Evolutionary conservation across 2,113 vertebrate species (phyloP).

Genomic region (Martes martes): DNA sequence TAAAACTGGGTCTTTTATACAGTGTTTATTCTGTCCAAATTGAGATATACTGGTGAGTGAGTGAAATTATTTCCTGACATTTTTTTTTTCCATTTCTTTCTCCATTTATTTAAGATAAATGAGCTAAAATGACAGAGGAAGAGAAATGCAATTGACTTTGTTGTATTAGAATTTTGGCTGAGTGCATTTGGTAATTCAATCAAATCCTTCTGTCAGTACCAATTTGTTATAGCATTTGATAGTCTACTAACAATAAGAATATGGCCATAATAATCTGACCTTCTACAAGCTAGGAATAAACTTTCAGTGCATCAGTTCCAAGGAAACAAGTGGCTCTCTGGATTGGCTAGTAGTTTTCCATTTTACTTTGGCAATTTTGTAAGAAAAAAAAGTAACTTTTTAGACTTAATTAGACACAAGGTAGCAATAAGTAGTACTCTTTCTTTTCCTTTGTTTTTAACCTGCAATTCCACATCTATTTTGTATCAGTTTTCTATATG

Average conservation of each 20-base stretch:
- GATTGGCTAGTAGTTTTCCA: neutral
- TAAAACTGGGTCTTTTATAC: neutral
- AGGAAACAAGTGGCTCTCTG: neutral
- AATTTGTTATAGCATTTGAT: constrained; percentile 42
- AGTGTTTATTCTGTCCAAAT: neutral
- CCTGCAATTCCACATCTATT: neutral
- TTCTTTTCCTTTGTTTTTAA: neutral
- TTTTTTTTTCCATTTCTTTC: neutral
- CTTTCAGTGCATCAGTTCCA: neutral
- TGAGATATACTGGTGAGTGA: neutral
- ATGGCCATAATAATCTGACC: neutral
- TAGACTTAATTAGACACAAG: neutral
- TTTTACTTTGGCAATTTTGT: neutral
- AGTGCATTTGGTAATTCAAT: constrained; percentile 40
- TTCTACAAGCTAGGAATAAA: neutral
- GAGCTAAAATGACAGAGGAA: neutral
- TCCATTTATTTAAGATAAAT: neutral
- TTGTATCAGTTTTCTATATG: neutral
- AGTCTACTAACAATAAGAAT: neutral
- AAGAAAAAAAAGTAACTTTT: neutral
- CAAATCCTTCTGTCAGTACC: constrained; percentile 29
- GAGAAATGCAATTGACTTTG: neutral
- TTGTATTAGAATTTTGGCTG: constrained; percentile 35
- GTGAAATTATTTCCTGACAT: neutral
- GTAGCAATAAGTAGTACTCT: neutral